A percentile compares a stretch with the other conserved stretches of the same genome.
These are phyloP conservation scores for Tenualosa thibaudeaui DNA, from an alignment of 2,797 vertebrate genomes.

Conservation along the genomic window DNA sequence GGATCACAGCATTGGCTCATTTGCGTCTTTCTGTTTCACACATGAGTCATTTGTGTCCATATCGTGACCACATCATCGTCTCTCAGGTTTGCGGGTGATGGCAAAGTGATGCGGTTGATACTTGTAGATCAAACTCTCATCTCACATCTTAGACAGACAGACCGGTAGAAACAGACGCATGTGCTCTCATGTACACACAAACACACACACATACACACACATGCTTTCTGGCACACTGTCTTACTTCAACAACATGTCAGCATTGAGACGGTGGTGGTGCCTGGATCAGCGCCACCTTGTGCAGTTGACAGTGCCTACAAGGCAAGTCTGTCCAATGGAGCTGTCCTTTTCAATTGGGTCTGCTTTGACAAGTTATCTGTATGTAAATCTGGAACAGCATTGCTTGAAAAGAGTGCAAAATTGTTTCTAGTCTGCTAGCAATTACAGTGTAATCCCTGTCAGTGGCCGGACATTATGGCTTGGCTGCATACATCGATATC, in stretches of 20 bases:
- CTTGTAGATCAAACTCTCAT: neutral
- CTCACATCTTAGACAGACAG: neutral
- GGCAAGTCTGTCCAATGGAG: slow-evolving; percentile 25
- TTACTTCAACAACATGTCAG: neutral
- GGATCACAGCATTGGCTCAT: neutral
- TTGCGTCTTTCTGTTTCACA: neutral
- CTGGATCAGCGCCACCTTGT: slow-evolving; percentile 13
- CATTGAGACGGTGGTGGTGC: neutral
- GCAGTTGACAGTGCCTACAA: slow-evolving; percentile 16
- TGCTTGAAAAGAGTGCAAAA: slow-evolving; percentile 6
- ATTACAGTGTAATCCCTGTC: slow-evolving; percentile 20
- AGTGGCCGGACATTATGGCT: slow-evolving; percentile 5
- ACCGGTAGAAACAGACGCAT: neutral
- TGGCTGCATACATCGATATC: neutral
- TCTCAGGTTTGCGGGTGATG: slow-evolving; percentile 53
- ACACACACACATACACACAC: neutral
- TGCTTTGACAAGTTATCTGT: slow-evolving; percentile 33
- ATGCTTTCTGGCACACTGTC: neutral
- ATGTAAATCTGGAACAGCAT: slow-evolving; percentile 31
- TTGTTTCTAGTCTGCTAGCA: slow-evolving; percentile 21
- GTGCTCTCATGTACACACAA: neutral
- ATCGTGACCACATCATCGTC: slow-evolving; percentile 31
- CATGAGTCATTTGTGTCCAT: neutral
- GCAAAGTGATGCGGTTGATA: neutral
- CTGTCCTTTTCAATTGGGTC: slow-evolving; percentile 27